phyloP scores from a whole-genome alignment of 1,140 invertebrate species.

The Drosophila oshimai region DNA sequence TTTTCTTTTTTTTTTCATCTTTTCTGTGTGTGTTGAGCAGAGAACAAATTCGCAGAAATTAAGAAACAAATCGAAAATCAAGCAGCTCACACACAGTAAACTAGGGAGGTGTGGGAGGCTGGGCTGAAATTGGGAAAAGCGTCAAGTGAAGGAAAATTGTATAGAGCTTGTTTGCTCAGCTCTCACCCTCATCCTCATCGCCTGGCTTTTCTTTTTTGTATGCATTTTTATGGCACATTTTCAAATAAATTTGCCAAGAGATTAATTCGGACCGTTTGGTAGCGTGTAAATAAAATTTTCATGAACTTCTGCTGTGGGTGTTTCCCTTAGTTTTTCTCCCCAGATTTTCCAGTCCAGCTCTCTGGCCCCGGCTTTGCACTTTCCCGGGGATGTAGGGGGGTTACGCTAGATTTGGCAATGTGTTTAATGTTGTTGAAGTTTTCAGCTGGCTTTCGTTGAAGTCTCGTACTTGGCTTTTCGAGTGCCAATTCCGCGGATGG shows the following conservation, averaged over 20 bases:
- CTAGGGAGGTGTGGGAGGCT: background rate
- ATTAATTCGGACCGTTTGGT: constrained; percentile 80
- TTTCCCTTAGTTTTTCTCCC: constrained; percentile 39
- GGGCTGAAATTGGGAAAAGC: constrained; percentile 33
- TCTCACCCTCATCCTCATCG: background rate
- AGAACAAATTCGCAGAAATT: constrained; percentile 80
- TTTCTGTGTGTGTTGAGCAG: constrained; percentile 29
- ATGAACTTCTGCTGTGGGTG: constrained; percentile 69
- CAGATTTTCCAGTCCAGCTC: constrained; percentile 32
- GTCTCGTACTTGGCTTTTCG: constrained; percentile 48
- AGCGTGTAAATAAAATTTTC: constrained; percentile 80
- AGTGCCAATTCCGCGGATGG: constrained; percentile 48
- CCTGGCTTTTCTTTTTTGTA: constrained; percentile 49
- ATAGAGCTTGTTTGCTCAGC: constrained; percentile 68
- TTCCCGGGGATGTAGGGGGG: constrained; percentile 15
- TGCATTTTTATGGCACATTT: constrained; percentile 81
- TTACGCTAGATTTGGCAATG: constrained; percentile 76
- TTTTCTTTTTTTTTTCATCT: background rate
- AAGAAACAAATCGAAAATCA: constrained; percentile 82
- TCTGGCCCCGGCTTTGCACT: constrained; percentile 21
- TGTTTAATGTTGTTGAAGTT: constrained; percentile 80
- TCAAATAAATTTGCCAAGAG: constrained; percentile 80
- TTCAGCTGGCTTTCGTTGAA: constrained; percentile 27
- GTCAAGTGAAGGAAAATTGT: constrained; percentile 60
- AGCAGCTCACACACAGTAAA: constrained; percentile 37